Conservation (phyloP, 1,140 invertebrate genomes). For the Penaeus vannamei region DNA sequence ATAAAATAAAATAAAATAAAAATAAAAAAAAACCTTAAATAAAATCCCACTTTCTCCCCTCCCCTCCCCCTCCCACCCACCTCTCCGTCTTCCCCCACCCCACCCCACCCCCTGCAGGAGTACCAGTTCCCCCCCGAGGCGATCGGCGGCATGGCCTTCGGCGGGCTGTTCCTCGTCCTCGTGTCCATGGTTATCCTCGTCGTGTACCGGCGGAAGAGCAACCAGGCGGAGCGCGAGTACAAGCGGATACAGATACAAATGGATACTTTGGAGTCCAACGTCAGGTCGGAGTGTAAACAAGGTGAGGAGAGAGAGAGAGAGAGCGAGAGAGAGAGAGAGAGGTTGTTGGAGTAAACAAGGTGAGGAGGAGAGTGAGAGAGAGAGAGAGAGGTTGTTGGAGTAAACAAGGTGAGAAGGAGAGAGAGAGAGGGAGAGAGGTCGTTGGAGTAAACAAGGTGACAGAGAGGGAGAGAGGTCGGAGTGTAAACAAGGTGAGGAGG, state of each 20-base stretch:
- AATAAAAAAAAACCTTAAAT: neutral
- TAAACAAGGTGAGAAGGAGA: no score
- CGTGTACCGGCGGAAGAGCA: slow-evolving; percentile 91
- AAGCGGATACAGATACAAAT: slow-evolving; percentile 99
- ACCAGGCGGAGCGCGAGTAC: slow-evolving; percentile 95
- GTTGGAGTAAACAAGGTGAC: no score
- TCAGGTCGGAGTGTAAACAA: slow-evolving; percentile 97
- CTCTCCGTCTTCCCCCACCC: neutral
- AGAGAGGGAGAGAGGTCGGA: no score
- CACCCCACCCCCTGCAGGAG: slow-evolving; percentile 51
- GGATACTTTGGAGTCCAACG: slow-evolving; percentile 98
- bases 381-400: no score
- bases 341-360: no score
- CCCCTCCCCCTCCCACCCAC: neutral
- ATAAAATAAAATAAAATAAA: no score
- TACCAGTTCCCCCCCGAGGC: slow-evolving; percentile 88
- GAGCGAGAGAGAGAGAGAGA: no score
- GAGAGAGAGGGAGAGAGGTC: no score
- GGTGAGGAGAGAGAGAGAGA: slow-evolving; percentile 71
- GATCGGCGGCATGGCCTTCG: slow-evolving; percentile 87
- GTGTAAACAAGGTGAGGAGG: no score
- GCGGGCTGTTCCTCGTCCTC: slow-evolving; percentile 86
- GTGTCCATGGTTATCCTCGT: slow-evolving; percentile 89
- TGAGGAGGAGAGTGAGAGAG: no score
- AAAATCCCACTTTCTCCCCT: neutral